Conservation (phyloP, 2,113 vertebrate genomes). For the Alligator mississippiensis region DNA sequence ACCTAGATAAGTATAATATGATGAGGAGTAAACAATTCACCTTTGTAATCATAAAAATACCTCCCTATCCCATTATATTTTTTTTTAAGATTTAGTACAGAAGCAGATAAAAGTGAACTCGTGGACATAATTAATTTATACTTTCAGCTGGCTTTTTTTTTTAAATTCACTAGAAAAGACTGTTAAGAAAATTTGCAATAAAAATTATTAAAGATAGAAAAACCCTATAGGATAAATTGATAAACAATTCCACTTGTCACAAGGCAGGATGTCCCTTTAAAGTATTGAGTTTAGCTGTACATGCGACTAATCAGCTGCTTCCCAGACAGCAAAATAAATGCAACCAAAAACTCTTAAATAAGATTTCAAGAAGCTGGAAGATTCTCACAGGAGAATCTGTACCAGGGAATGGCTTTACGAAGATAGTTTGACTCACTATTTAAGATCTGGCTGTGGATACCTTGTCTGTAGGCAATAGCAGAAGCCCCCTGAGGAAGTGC, state of each 20-base stretch:
- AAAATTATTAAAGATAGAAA: not conserved
- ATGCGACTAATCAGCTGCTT: not conserved
- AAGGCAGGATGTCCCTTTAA: not conserved
- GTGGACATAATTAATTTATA: not conserved
- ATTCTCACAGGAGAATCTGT: not conserved
- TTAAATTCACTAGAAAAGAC: not conserved
- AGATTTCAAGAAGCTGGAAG: not conserved
- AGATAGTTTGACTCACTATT: fast-evolving
- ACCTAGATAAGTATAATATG: constrained; percentile 16
- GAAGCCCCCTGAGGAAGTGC: not conserved
- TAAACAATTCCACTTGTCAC: not conserved
- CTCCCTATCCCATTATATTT: constrained; percentile 19
- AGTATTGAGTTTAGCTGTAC: not conserved
- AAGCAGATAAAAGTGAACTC: constrained; percentile 24
- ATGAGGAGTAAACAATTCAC: constrained; percentile 25
- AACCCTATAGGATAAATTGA: not conserved
- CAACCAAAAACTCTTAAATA: not conserved
- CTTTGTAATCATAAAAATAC: constrained; percentile 9
- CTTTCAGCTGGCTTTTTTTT: not conserved
- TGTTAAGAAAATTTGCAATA: constrained; percentile 16
- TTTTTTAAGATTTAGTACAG: constrained; percentile 35
- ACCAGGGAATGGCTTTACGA: not conserved
- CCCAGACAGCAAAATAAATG: not conserved
- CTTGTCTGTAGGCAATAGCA: not conserved
- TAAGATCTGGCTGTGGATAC: not conserved